Base-by-base conservation (phyloP, 2,888 invertebrate species). In the Cryptophagus acutangulus region DNA sequence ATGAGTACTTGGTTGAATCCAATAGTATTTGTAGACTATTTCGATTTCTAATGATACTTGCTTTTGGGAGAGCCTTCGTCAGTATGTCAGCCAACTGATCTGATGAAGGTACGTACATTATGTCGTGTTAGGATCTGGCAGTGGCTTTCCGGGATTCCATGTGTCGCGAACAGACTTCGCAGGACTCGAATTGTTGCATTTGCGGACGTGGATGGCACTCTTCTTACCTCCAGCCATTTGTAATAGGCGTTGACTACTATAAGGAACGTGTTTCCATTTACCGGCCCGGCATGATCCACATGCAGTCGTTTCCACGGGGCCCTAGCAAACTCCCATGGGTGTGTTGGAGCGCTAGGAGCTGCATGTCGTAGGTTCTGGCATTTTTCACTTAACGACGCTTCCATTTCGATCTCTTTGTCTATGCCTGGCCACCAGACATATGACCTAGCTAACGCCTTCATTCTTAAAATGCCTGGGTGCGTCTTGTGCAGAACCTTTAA, bases 241-340 rank as follows among this genome's bases (percentile, higher is more conserved):
- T n/a, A 26, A 13, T 26, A 26, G 3, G 26, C 4, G 9, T 26
- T 13, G 3, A 26, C 26, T 4, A 26, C 12, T 3, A 26, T 4
- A 12, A 26, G 12, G 9, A 26, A 26, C 4, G n/a, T 26, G n/a
- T 26, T 26, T 8, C 26, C 26, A 12, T 26, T n/a, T 1, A 51
- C 9, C 45, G 49, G 48, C 34, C 49, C 46, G 3, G 43, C 18
- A 33, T 40, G 2, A 49, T 56, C 52, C 24, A 56, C 42, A 35
- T 57, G 58, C 8, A 58, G 16, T 15, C 55, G 10, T 14, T 39
- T 40, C 54, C 54, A 59, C 6, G 54, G 43, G 33, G 31, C 14
- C 5, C 30, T 35, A 2, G 46, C 45, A 33, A 39, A 42, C 33
- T 54, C 45, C 53, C 48, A 51, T 9, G 45, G 44, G n/a, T n/a